phyloP scores from a whole-genome alignment of 2,888 invertebrate genomes.

The Maniola hyperantus region DNA sequence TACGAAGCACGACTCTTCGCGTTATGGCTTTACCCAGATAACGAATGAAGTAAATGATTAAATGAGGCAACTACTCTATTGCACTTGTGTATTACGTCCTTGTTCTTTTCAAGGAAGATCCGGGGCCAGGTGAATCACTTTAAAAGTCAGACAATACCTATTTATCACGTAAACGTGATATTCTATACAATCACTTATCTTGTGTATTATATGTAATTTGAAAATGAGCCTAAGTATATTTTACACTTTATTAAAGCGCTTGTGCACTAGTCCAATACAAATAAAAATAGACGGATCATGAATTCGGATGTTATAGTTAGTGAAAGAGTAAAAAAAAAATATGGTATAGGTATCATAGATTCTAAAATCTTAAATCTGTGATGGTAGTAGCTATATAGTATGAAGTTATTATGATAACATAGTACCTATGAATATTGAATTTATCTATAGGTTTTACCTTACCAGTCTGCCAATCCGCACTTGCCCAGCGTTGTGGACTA shows the following conservation, averaged over 20 bases:
- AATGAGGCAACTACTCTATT: not conserved
- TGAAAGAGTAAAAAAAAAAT: too few species aligned
- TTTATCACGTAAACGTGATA: slow-evolving; percentile 30
- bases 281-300: too few species aligned
- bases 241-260: not conserved
- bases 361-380: too few species aligned
- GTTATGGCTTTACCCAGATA: not conserved
- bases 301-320: too few species aligned
- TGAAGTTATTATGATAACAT: too few species aligned
- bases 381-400: too few species aligned
- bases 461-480: too few species aligned
- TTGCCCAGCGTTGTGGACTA: too few species aligned
- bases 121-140: slow-evolving; percentile 27
- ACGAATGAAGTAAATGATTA: not conserved
- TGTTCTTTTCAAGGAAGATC: slow-evolving; percentile 33
- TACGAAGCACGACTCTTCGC: not conserved
- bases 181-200: slow-evolving; percentile 18
- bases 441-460: too few species aligned
- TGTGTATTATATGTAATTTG: not conserved
- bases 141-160: slow-evolving; percentile 29
- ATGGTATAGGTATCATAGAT: too few species aligned
- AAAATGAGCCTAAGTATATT: not conserved
- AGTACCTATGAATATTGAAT: too few species aligned
- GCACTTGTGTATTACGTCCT: slow-evolving; percentile 8
- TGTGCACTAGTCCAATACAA: too few species aligned